Evolutionary conservation across 92 coral and sea anemone species (phyloP), one percentile per base, ranked within the genome.

Genomic region (Umimayanthus kanabou): DNA sequence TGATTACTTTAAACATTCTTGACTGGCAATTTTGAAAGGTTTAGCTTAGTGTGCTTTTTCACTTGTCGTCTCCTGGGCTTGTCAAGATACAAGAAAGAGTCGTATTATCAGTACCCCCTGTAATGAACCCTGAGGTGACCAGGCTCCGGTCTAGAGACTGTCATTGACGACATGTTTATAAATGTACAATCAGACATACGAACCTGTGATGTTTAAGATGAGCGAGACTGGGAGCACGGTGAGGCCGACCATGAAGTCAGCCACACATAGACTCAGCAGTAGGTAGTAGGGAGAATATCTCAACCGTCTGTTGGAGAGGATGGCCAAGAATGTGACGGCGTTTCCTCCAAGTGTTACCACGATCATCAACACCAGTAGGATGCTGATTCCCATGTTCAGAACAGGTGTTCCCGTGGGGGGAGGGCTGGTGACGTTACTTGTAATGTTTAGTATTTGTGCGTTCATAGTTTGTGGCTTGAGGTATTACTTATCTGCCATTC

Each of bases 161-260:
- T 53, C 14, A 13, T 2, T 53, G 58, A 53, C 18, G 20, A 53
- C 13, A 53, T 1, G 14, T 14, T 9, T 18, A 61, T 4, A 61
- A 23, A 22, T 16, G 18, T 25, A 47, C 14, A 78, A 13, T 50
- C 33, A 20, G 81, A 77, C 7, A 25, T 37, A 76, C 80, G 5
- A 8, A 76, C 80, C 80, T 76, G 80, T 76, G 55, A 76, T 43
- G 11, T 76, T 76, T 10, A 76, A 23, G 55, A 23, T 13, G 4
- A 42, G 80, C 4, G 80, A 76, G 18, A 76, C 6, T 9, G 80
- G 80, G 6, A 76, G 43, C 28, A 76, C 80, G 1, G 30, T 76
- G 1, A 76, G 80, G 11, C 80, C 80, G 45, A 76, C 80, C 80
- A 76, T 76, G 58, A 76, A 76, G 45, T 76, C 80, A 76, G 80